Evolutionary conservation across 2,113 vertebrate genomes (phyloP).

Genomic region (Cochlearius cochlearius): DNA sequence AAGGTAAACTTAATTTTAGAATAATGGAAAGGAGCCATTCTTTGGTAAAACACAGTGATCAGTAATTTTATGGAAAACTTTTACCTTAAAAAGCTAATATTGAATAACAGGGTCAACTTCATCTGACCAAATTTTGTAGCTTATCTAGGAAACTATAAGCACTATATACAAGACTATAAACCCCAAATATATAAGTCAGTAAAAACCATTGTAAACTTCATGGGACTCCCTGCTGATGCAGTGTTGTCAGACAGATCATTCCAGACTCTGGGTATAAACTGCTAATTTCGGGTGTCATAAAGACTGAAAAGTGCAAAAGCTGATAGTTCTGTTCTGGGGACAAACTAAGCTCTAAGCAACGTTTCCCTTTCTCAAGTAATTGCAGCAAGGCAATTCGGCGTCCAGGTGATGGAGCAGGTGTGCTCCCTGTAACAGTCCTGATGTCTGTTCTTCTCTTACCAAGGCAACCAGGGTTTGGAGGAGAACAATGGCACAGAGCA

Average conservation of each 20-base stretch:
- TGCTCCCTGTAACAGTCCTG: neutral
- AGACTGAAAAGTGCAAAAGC: neutral
- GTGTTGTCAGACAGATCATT: neutral
- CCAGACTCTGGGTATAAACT: neutral
- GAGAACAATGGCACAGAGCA: neutral
- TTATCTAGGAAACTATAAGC: neutral
- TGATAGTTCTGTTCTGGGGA: neutral
- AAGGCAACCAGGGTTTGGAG: neutral
- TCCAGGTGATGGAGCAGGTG: slow-evolving; percentile 5
- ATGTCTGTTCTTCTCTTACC: neutral
- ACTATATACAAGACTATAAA: neutral
- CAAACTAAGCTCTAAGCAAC: neutral
- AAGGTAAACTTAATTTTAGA: neutral
- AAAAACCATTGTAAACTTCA: neutral
- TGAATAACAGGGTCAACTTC: neutral
- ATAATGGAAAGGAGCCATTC: neutral
- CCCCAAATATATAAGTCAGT: neutral
- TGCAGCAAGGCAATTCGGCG: neutral
- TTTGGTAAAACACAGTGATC: neutral
- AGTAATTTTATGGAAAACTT: neutral
- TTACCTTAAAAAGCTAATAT: neutral
- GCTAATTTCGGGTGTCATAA: neutral
- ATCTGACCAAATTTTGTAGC: neutral
- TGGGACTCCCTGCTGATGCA: neutral
- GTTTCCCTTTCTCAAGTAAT: neutral